Evolutionary conservation across 2,888 invertebrate species (phyloP).

Genomic region (Conus canariensis): DNA sequence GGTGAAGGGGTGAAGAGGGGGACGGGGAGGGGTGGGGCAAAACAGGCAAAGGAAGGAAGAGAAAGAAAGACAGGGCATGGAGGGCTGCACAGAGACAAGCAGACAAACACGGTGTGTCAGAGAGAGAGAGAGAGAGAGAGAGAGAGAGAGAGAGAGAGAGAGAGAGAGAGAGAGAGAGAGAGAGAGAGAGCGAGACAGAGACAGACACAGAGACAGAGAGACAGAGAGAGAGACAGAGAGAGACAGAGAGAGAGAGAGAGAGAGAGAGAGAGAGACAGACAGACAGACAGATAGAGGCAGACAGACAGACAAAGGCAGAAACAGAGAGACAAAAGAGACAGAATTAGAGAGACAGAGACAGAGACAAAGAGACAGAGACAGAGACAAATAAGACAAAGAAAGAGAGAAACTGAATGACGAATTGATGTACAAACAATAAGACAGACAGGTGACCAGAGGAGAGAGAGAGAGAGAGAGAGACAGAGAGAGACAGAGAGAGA

Average conservation of each 20-base stretch:
- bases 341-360: not conserved
- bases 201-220: not conserved
- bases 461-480: not conserved
- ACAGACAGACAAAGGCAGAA: no score
- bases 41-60: not conserved
- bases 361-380: not conserved
- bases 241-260: not conserved
- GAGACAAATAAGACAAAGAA: no score
- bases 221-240: not conserved
- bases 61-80: not conserved
- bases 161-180: not conserved
- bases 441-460: not conserved
- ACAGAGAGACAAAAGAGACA: no score
- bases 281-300: not conserved
- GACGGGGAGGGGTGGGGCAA: not conserved
- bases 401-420: no score
- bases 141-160: not conserved
- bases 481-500: no score
- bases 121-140: slow-evolving; percentile 13
- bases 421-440: no score
- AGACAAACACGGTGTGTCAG: not conserved
- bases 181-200: slow-evolving; percentile 12
- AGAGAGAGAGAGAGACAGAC: not conserved
- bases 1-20: not conserved
- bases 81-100: not conserved